Base-by-base conservation (phyloP, 2,888 invertebrate species). In the Conus canariensis region DNA sequence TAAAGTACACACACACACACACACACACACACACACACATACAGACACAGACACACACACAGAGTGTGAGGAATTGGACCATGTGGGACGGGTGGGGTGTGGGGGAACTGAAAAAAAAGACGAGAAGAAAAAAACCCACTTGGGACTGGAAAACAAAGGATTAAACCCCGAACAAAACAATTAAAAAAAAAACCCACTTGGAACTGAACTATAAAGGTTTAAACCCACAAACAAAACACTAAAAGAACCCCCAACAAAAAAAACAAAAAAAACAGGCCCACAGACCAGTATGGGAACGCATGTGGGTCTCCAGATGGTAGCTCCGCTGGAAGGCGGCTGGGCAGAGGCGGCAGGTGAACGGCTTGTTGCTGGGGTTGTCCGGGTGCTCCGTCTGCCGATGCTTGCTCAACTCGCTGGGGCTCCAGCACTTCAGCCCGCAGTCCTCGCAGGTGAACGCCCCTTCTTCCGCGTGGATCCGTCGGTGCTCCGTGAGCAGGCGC, bases 281-380 rank as follows among this genome's bases (percentile, higher is more conserved):
- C 82, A 22, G 10, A 83, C 56, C 56, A 22, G 87, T 87, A 30
- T 87, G 87, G 7, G 58, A 25, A 10, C 87, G 70, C 87, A 87
- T 87, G 25, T 87, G 87, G 10, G 87, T 74, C 74, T 74, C 74
- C 70, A 87, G 58, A 25, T 87, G 87, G n/a, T 58, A 56, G 22
- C 74, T 74, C n/a, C 87, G 56, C 19, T n/a, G 58, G n/a, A 74
- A 87, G n/a, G 87, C 87, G 12, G 74, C 87, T 0, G 87, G 74
- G 9, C 87, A 87, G 12, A 74, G 58, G 1, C 19, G 45, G 58
- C 87, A 87, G n/a, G 22, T 30, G 58, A 74, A 87, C 0, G 87
- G 87, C 45, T 19, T n/a, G 45, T 30, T 67, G 67, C 86, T 67
- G 67, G 45, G 25, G 74, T 58, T 19, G 5, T 74, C 74, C 10